These are phyloP conservation scores for Ceratitis capitata DNA, from an alignment of 1,140 invertebrate genomes.

Conservation along the genomic window DNA sequence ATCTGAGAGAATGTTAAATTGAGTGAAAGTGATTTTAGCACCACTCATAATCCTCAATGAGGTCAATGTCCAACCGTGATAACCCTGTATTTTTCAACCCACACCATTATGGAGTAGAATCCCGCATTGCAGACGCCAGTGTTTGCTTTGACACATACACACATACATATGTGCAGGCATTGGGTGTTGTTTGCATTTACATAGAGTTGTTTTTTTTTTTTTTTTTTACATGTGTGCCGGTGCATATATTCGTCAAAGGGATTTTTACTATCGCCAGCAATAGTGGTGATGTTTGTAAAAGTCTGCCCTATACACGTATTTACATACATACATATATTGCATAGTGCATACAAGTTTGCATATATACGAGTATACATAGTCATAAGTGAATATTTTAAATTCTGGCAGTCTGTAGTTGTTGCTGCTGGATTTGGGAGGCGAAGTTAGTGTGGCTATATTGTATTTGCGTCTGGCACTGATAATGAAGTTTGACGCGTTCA, in stretches of 20 bases:
- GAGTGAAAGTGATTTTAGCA: conserved; percentile 1
- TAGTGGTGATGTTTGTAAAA: neutral
- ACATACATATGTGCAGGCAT: neutral
- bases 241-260: neutral
- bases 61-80: neutral
- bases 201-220: neutral
- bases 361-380: neutral
- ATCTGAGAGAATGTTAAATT: neutral
- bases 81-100: neutral
- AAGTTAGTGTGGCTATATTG: neutral
- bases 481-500: neutral
- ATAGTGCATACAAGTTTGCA: neutral
- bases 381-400: neutral
- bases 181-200: conserved; percentile 6
- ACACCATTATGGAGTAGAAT: neutral
- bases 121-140: conserved; percentile 20
- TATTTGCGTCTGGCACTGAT: conserved; percentile 30
- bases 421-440: neutral
- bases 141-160: neutral
- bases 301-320: neutral
- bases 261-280: neutral
- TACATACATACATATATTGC: neutral
- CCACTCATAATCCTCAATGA: neutral
- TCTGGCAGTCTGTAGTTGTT: neutral
- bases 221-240: neutral